phyloP scores from a whole-genome alignment of 2,797 vertebrate species.

The Megaceryle alcyon region DNA sequence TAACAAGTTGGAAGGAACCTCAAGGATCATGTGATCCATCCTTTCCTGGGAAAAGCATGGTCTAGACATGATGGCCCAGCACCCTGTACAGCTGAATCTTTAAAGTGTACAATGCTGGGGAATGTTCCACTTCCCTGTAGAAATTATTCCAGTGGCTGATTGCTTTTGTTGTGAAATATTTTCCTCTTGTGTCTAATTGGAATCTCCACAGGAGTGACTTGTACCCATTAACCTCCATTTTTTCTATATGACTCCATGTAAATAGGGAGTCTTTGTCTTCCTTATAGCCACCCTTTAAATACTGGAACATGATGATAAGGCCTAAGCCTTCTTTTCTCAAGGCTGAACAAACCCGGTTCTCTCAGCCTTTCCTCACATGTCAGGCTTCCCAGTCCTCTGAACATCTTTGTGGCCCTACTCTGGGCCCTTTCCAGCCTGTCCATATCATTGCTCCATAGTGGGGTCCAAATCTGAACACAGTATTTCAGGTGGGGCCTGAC shows the following conservation, averaged over 20 bases:
- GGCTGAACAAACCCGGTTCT: background rate
- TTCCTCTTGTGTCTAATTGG: background rate
- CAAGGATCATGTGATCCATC: no score
- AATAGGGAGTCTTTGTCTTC: background rate
- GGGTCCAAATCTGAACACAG: background rate
- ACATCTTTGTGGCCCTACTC: background rate
- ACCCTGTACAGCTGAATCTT: background rate
- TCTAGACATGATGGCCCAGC: background rate
- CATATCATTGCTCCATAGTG: background rate
- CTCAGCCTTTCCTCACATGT: background rate
- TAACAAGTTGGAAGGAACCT: no score
- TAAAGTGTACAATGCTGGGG: background rate
- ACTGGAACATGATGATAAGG: background rate
- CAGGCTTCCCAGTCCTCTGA: background rate
- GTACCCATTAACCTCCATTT: background rate
- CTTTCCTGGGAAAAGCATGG: no score
- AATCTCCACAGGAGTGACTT: background rate
- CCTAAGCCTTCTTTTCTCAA: background rate
- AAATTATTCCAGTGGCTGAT: background rate
- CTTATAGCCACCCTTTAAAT: background rate
- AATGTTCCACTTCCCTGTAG: background rate
- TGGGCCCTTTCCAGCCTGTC: background rate
- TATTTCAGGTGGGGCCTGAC: background rate
- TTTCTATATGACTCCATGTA: background rate
- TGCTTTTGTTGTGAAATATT: background rate